Conservation (phyloP, 2,888 invertebrate species). For the Microctonus hyperodae region DNA sequence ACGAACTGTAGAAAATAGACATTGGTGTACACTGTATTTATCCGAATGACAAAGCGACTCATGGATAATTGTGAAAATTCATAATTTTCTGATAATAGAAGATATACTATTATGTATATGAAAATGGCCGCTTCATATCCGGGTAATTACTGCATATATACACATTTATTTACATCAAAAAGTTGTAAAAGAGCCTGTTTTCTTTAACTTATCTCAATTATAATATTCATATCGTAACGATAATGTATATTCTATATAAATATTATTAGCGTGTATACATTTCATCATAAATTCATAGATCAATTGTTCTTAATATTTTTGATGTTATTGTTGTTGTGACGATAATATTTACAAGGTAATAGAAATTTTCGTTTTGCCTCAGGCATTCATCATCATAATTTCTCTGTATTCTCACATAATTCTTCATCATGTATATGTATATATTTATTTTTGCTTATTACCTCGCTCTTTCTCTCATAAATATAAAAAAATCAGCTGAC, state of each 20-base stretch:
- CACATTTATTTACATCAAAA: constrained; percentile 30
- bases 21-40: constrained; percentile 30
- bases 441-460: not conserved
- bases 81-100: not conserved
- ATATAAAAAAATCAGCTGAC: constrained; percentile 7
- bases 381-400: constrained; percentile 5
- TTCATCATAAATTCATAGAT: not conserved
- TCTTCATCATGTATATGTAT: not conserved
- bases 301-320: not conserved
- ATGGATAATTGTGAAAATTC: not conserved
- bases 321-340: not conserved
- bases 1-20: constrained; percentile 29
- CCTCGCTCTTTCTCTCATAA: not conserved
- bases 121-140: constrained; percentile 22
- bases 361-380: not conserved
- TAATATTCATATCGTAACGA: not conserved
- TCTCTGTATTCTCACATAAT: not conserved
- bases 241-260: not conserved
- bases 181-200: constrained; percentile 27
- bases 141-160: constrained; percentile 33
- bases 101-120: constrained; percentile 3
- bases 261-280: not conserved
- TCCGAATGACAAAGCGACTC: constrained; percentile 30
- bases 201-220: not conserved
- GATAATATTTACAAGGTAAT: constrained; percentile 15